Evolutionary conservation across 2,113 vertebrate genomes (phyloP), one percentile per base, ranked within the genome.

Genomic region (Oreochromis tanganicae): DNA sequence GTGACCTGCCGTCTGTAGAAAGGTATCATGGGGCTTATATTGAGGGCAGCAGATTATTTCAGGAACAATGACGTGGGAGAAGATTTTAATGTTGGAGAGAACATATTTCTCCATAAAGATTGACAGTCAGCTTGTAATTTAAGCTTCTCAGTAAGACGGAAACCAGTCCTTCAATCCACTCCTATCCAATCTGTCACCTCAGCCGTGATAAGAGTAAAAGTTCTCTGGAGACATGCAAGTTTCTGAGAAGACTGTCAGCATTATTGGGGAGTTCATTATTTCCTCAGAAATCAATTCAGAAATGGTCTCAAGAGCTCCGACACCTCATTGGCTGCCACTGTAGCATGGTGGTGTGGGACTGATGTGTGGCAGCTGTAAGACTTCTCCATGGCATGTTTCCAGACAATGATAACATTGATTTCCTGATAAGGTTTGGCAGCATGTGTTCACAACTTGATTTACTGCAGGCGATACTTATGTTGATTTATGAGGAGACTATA

Each of bases 1-100:
- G 80, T 93, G 94, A 95, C 95, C 95, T 93, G 89, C 78, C 43
- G 82, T 91, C 88, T 85, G 87, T 66, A 88, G 84, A 90, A 50
- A 80, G 63, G 90, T 80, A 85, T 87, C 85, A 19, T 84, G 94
- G 90, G 94, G 91, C 90, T 83, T 83, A 9, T 84, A 95, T 95
- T 92, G 85, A 89, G 96, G 94, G 81, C 95, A 88, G 85, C 19
- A 94, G 89, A 93, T 95, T 94, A 95, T 96, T 95, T 95, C 90
- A 91, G 94, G 93, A 93, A 88, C 87, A 84, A 55, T 88, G 89
- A 92, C 34, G 36, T 48, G 90, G 86, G 92, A 94, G 61, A 89
- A 27, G 36, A 81, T 85, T 82, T 57, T 34, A 57, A 88, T 81
- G 82, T 83, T 59, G 52, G 68, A 80, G 81, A 87, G 78, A 89